A percentile compares a stretch with the other conserved stretches of the same genome.
phyloP scores from a whole-genome alignment of 1,140 invertebrate genomes.

The Apis dorsata region DNA sequence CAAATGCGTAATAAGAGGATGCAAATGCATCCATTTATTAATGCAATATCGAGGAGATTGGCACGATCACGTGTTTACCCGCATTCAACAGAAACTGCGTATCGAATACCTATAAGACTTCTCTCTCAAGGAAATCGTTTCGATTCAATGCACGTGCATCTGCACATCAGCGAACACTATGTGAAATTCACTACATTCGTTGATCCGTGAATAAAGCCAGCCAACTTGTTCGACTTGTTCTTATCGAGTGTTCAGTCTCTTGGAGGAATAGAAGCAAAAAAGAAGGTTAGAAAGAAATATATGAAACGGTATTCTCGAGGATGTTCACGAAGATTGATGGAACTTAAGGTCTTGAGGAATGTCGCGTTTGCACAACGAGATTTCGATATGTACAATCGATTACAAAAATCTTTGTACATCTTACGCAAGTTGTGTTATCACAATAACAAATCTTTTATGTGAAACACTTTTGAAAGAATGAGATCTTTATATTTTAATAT shows the following conservation, averaged over 20 bases:
- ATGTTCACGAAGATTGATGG: neutral
- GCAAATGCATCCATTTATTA: neutral
- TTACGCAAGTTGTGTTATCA: too few species aligned
- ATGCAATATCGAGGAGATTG: neutral
- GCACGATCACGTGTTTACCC: neutral
- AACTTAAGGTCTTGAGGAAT: neutral
- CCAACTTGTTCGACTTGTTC: conserved; percentile 31
- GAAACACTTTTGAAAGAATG: too few species aligned
- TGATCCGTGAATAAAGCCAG: conserved; percentile 44
- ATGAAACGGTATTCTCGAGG: neutral
- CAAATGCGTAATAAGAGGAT: neutral
- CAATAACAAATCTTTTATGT: too few species aligned
- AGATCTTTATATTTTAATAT: too few species aligned
- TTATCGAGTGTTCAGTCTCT: neutral
- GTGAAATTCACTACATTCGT: conserved; percentile 30
- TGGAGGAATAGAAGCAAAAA: neutral
- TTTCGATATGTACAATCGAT: neutral
- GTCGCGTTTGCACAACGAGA: too few species aligned
- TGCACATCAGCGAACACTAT: neutral
- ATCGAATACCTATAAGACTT: conserved; percentile 26
- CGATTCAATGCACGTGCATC: conserved; percentile 31
- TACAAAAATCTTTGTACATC: too few species aligned
- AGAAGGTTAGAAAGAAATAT: neutral
- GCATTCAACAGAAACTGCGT: conserved; percentile 11
- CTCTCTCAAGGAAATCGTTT: conserved; percentile 29